Evolutionary conservation across 2,888 invertebrate species (phyloP).

Genomic region (Ichneumoninae sp.): DNA sequence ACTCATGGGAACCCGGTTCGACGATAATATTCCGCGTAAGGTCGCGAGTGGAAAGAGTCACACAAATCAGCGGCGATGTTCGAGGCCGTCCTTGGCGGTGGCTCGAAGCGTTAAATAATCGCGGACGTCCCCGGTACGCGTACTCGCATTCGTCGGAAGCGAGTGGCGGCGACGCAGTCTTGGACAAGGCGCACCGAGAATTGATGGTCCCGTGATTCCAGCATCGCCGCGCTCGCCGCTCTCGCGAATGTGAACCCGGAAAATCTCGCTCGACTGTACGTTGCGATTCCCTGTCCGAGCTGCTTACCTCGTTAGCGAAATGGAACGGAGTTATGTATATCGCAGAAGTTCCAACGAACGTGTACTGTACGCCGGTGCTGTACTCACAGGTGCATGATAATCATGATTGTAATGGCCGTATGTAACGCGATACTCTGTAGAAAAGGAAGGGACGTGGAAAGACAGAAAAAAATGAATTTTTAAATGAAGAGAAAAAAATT

Average conservation of each 20-base stretch:
- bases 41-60: constrained; percentile 38
- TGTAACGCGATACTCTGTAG: constrained; percentile 56
- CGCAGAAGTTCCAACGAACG: constrained; percentile 6
- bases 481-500: constrained; percentile 51
- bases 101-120: constrained; percentile 65
- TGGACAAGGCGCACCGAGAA: constrained; percentile 56
- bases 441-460: constrained; percentile 24
- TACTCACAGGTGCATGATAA: constrained; percentile 62
- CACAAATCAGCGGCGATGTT: constrained; percentile 41
- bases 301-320: constrained; percentile 64
- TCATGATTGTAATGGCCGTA: constrained; percentile 56
- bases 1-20: constrained; percentile 35
- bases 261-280: constrained; percentile 52
- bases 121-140: constrained; percentile 49
- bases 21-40: constrained; percentile 28
- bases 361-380: constrained; percentile 10
- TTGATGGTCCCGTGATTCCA: constrained; percentile 54
- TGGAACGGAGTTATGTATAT: constrained; percentile 62
- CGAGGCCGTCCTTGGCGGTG: constrained; percentile 56
- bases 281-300: constrained; percentile 47
- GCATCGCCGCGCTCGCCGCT: neutral
- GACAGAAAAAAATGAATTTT: neutral
- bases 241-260: constrained; percentile 53
- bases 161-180: constrained; percentile 36
- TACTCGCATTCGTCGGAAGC: constrained; percentile 30